Base-by-base conservation (phyloP, 2,888 invertebrate species). In the Plebejus anna region DNA sequence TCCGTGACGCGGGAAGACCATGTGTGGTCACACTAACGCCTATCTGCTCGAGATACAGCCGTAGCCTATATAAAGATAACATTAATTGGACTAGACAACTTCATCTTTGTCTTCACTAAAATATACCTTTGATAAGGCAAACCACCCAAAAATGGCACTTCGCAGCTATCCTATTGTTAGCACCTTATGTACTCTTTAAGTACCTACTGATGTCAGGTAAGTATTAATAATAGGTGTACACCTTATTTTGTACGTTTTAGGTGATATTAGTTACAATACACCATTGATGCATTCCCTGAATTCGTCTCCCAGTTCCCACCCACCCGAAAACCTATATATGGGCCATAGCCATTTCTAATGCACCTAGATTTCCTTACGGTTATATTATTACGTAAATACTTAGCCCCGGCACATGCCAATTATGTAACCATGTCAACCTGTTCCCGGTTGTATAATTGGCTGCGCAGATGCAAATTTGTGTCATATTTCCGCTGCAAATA, bases 341-440 rank as follows among this genome's bases (percentile, higher is more conserved):
- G 66, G 36, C 13, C 32, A 66, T 16, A 32, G 32, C 66, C 66
- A 36, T 66, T 51, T 73, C 32, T 51, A 73, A 28, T 22, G 11
- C 11, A 55, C 32, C 51, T 6, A 51, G 47, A 32, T 73, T 73
- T 73, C 73, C 71, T 51, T 55, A 32, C 73, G 51, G 73, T 73
- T 72, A 72, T 47, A 66, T 28, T 72, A 73, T 73, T 73, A 32
- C 51, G 51, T 73, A 73, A 73, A 32, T 51, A 28, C 73, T 51
- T 73, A 73, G 55, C 13, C 32, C 47, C 73, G 22, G 73, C 51
- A 73, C 47, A 73, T 73, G 73, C 73, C 73, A 73, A 73, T 73
- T 73, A 73, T 73, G 51, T 73, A 73, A 73, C 47, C 73, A 73
- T 73, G 73, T 73, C 73, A 73, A 73, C 73, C 73, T 73, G 73